phyloP scores from a whole-genome alignment of 2,113 vertebrate genomes.

The Scophthalmus maximus region DNA sequence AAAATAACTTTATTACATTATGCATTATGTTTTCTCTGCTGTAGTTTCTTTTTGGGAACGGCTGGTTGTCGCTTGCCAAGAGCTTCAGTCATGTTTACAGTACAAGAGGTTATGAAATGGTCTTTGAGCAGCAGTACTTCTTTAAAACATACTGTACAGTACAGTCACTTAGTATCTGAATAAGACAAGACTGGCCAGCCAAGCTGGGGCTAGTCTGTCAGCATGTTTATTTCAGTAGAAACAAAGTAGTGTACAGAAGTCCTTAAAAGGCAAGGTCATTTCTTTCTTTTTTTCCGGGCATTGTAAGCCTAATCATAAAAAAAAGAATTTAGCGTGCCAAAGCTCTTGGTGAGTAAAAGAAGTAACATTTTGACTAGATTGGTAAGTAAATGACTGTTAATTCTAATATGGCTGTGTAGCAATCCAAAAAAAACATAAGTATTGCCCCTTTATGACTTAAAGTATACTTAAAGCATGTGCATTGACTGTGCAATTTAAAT shows the following conservation, averaged over 20 bases:
- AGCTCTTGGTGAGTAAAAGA: too few species aligned
- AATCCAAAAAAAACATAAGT: background rate
- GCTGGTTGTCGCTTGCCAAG: too few species aligned
- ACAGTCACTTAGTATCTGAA: background rate
- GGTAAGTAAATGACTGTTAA: background rate
- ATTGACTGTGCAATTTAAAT: constrained; percentile 13
- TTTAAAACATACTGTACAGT: background rate
- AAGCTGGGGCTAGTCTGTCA: background rate
- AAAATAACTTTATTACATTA: background rate
- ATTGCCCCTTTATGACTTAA: background rate
- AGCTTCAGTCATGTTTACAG: too few species aligned
- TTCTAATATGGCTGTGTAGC: background rate
- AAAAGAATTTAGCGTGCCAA: too few species aligned
- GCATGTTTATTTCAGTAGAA: background rate
- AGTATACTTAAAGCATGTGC: constrained; percentile 1
- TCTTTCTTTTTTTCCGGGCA: too few species aligned
- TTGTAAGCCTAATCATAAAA: too few species aligned
- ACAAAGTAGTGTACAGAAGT: too few species aligned
- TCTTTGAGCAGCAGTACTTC: too few species aligned
- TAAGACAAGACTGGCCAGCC: too few species aligned
- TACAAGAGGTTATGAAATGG: too few species aligned
- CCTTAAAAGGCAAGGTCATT: too few species aligned
- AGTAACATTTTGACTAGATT: background rate
- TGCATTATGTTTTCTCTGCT: background rate
- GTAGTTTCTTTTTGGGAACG: too few species aligned